Conservation (phyloP, 2,888 invertebrate genomes). For the Pollenia labialis region DNA sequence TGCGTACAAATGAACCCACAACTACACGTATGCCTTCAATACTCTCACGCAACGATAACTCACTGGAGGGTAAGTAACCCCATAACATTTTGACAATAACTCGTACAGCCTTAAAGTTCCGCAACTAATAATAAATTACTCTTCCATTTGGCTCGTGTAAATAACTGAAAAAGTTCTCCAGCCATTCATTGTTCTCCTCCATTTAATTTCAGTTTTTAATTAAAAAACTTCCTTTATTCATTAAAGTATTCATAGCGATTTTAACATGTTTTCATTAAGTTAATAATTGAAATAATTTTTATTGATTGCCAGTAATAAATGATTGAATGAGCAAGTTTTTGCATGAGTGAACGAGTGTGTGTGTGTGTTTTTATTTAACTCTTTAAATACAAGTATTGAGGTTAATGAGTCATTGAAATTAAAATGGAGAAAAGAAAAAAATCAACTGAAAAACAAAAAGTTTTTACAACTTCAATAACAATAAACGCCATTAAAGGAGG, state of each 20-base stretch:
- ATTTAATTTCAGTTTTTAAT: not conserved
- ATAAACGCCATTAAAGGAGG: constrained; percentile 20
- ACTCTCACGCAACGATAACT: constrained; percentile 80
- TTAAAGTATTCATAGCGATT: constrained; percentile 6
- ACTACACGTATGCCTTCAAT: constrained; percentile 81
- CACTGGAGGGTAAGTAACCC: constrained; percentile 80
- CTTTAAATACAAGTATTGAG: constrained; percentile 38
- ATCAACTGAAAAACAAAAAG: constrained; percentile 18
- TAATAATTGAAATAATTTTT: constrained; percentile 37
- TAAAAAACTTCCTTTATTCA: constrained; percentile 6
- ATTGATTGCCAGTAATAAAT: constrained; percentile 44
- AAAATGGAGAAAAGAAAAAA: constrained; percentile 5
- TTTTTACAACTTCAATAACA: constrained; percentile 32
- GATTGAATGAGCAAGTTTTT: constrained; percentile 15
- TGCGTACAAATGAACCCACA: constrained; percentile 75
- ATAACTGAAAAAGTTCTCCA: not conserved
- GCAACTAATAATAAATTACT: not conserved
- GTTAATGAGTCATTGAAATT: constrained; percentile 62
- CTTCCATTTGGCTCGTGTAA: not conserved
- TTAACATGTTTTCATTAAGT: constrained; percentile 24
- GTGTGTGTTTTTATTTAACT: not conserved
- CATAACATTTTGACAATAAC: not conserved
- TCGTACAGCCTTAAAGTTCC: not conserved
- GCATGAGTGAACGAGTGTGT: not conserved
- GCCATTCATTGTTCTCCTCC: not conserved